phyloP scores from a whole-genome alignment of 2,888 invertebrate genomes.

The Dolichopus griseipennis region DNA sequence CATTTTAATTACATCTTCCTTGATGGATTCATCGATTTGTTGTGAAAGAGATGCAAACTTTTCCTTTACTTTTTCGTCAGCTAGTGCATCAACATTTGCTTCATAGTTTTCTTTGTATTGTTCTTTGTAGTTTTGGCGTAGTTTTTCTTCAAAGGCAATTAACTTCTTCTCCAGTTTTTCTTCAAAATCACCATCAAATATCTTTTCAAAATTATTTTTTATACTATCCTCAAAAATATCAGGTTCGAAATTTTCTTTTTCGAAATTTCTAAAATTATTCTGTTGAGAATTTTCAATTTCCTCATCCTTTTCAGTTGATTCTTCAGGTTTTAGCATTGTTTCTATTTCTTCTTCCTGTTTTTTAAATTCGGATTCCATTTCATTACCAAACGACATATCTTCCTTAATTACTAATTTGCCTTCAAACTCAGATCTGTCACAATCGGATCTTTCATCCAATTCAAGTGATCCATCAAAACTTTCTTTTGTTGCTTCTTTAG shows the following conservation, averaged over 20 bases:
- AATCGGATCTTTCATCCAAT: background rate
- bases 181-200: background rate
- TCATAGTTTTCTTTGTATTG: background rate
- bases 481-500: background rate
- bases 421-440: background rate
- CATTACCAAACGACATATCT: background rate
- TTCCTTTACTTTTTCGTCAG: background rate
- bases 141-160: background rate
- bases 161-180: background rate
- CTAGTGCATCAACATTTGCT: background rate
- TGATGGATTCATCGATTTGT: background rate
- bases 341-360: background rate
- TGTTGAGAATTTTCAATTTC: background rate
- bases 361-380: background rate
- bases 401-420: background rate
- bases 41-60: background rate
- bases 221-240: background rate
- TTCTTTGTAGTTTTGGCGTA: background rate
- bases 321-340: background rate
- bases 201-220: background rate
- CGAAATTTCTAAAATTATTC: background rate
- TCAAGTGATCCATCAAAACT: background rate
- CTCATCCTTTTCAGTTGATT: background rate
- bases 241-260: background rate
- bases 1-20: conserved; percentile 37